A percentile compares a stretch with the other conserved stretches of the same genome.
These are phyloP conservation scores for Falco cherrug DNA, from an alignment of 2,797 vertebrate species.

Conservation along the genomic window DNA sequence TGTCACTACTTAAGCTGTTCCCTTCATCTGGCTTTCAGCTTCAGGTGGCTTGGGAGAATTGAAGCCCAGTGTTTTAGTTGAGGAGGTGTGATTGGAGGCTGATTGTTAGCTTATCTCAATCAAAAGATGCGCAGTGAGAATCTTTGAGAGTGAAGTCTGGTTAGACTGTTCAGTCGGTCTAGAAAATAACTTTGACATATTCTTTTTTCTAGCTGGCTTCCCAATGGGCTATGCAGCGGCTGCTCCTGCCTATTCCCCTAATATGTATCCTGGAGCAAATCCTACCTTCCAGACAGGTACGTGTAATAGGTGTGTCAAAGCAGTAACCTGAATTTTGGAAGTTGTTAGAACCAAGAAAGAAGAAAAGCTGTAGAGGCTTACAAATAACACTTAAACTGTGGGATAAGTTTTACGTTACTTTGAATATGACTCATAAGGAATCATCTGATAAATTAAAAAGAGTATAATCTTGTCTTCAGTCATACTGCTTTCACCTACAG, in stretches of 20 bases:
- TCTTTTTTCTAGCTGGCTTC: constrained; percentile 85
- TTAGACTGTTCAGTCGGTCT: neutral
- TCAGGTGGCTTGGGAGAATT: neutral
- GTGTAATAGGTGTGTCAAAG: neutral
- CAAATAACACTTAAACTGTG: neutral
- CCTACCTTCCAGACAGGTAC: constrained; percentile 91
- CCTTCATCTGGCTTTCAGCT: neutral
- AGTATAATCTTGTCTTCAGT: neutral
- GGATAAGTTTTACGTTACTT: neutral
- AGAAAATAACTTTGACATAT: neutral
- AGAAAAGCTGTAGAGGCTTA: neutral
- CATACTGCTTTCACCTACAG: neutral
- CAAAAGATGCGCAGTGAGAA: neutral
- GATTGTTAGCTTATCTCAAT: neutral
- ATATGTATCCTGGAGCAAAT: constrained; percentile 92
- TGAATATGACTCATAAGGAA: neutral
- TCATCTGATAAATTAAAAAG: neutral
- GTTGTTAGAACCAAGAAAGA: neutral
- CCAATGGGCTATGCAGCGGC: constrained; percentile 93
- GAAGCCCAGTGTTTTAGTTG: neutral
- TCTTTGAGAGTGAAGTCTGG: neutral
- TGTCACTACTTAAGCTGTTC: neutral
- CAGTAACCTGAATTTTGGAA: neutral
- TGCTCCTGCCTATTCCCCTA: constrained; percentile 90
- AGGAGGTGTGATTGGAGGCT: neutral